Base-by-base conservation (phyloP, 2,797 vertebrate species). In the Paedocypris micromegethes region DNA sequence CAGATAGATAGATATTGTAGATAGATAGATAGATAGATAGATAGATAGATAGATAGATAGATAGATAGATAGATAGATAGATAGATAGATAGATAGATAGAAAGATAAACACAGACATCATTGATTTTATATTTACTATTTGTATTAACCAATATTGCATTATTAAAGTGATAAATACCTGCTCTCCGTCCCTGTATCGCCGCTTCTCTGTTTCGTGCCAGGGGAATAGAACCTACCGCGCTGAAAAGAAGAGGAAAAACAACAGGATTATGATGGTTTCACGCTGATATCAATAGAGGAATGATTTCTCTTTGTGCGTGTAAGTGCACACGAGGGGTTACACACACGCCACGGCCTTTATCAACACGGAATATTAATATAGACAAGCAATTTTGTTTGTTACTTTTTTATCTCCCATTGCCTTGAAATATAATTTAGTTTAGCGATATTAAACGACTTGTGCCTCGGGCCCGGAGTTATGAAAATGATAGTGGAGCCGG, bases 401-500 rank as follows among this genome's bases (percentile, higher is more conserved):
- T 43, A 4, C 46, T 50, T 7, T 38, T 66, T 66, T 23, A 41
- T 42, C 3, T 6, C 54, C 2, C 39, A 37, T n/a, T 49, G 6
- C 23, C 23, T 23, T 23, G 23, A 23, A 23, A 23, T 23, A n/a
- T 3, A 49, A 43, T 66, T 66, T 0, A 58, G 9, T 55, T 50
- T 6, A 42, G 4, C 2, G 9, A 66, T 58, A 49, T 50, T 42
- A 43, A 62, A 62, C 4, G 56, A 45, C 69, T 8, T 5, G 42
- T 53, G 9, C 47, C 60, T 42, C 50, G 8, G 41, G 39, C 9
- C 50, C 55, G 49, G 46, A 66, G 44, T 72, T 66, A 49, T 68
- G 44, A 58, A 75, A 68, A 72, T 63, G 9, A 68, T 42, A 69
- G 54, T 23, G 23, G 23, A 23, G 23, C 23, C 23, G 23, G 23